Evolutionary conservation across 2,888 invertebrate genomes (phyloP).

Genomic region (Noctua fimbriata): DNA sequence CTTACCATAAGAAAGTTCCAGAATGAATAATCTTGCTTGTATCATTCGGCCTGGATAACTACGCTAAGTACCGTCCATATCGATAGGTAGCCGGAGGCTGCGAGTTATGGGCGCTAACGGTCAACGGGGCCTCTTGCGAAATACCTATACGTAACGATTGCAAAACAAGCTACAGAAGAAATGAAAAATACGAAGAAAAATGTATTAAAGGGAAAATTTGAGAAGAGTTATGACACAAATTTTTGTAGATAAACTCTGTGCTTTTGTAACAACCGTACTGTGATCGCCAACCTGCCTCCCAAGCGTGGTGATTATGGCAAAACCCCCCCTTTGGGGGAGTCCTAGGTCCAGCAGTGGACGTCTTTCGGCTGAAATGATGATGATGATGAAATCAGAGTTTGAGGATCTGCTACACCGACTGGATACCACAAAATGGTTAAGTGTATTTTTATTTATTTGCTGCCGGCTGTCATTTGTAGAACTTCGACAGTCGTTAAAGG

Average conservation of each 20-base stretch:
- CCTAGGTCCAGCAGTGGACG: too few species aligned
- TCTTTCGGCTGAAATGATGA: too few species aligned
- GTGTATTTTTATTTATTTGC: too few species aligned
- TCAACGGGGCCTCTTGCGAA: conserved; percentile 30
- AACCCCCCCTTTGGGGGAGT: too few species aligned
- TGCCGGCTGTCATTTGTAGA: too few species aligned
- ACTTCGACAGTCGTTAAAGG: too few species aligned
- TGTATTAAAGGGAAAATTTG: not conserved
- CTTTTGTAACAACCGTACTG: too few species aligned
- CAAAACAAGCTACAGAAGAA: conserved; percentile 12
- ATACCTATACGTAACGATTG: conserved; percentile 40
- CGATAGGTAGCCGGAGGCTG: conserved; percentile 39
- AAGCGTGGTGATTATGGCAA: too few species aligned
- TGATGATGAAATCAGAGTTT: too few species aligned
- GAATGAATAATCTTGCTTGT: not conserved
- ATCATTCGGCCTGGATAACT: not conserved
- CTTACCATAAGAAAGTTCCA: not conserved
- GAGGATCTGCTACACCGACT: not conserved
- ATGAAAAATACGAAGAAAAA: not conserved
- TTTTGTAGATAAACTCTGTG: too few species aligned
- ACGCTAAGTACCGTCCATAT: conserved; percentile 35
- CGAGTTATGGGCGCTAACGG: conserved; percentile 59
- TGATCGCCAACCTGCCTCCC: too few species aligned
- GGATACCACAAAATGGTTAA: not conserved
- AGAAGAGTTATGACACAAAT: not conserved